Conservation (phyloP, 2,888 invertebrate species). For the Megaustenia siamemsis region DNA sequence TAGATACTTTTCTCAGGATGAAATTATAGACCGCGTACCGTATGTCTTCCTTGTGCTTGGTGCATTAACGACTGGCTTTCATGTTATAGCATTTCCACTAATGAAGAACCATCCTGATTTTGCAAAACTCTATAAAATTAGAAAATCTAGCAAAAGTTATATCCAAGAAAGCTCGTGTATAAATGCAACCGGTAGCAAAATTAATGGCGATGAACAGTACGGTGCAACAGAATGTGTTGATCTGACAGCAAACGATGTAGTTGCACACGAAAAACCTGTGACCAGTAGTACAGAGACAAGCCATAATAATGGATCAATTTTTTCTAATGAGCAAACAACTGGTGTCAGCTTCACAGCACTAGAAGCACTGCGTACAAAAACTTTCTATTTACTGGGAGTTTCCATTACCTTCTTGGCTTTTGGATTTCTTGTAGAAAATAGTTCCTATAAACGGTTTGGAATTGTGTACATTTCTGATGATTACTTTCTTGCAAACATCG, state of each 20-base stretch:
- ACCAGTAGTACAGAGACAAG: no score
- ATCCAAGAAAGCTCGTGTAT: not conserved
- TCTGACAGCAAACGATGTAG: not conserved
- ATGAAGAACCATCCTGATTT: not conserved
- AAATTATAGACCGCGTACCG: not conserved
- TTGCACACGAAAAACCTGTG: not conserved
- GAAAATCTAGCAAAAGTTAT: not conserved
- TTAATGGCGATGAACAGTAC: not conserved
- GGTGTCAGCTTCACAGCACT: not conserved
- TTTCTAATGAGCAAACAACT: not conserved
- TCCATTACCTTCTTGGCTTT: not conserved
- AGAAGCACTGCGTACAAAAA: not conserved
- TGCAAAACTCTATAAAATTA: not conserved
- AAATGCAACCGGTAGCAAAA: not conserved
- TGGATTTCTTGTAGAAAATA: not conserved
- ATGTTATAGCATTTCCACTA: not conserved
- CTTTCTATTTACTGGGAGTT: not conserved
- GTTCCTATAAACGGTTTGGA: slow-evolving; percentile 29
- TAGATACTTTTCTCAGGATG: not conserved
- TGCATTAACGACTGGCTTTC: not conserved
- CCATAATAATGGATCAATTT: not conserved
- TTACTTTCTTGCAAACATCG: slow-evolving; percentile 21
- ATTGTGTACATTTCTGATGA: slow-evolving; percentile 16
- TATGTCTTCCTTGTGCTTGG: not conserved
- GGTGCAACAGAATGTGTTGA: not conserved